phyloP scores from a whole-genome alignment of 2,113 vertebrate genomes.

The pig (Sus scrofa) region DNA sequence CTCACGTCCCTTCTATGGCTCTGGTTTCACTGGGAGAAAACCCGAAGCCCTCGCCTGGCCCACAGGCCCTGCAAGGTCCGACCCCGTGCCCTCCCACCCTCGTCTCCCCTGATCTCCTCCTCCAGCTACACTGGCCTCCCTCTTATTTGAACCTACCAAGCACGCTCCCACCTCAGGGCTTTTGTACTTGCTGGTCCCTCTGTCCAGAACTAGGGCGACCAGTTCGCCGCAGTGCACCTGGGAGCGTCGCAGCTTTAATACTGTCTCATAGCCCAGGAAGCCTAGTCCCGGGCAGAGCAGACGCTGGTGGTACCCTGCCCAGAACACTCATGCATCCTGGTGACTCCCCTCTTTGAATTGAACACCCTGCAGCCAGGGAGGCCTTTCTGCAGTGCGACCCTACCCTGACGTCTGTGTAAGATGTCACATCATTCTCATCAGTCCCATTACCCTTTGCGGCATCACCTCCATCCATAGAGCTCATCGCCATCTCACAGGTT shows the following conservation, averaged over 20 bases:
- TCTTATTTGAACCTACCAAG: not conserved
- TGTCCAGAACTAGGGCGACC: not conserved
- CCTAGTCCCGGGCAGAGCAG: not conserved
- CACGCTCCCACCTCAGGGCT: not conserved
- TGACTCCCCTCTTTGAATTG: fast-evolving
- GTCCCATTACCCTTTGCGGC: not conserved
- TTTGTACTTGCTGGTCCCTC: not conserved
- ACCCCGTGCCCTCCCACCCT: fast-evolving
- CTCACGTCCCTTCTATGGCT: not conserved
- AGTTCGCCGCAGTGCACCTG: not conserved
- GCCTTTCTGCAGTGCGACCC: not conserved
- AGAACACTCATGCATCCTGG: no score
- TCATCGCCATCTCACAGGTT: not conserved
- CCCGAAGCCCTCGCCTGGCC: not conserved
- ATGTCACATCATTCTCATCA: fast-evolving
- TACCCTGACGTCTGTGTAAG: not conserved
- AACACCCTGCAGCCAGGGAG: not conserved
- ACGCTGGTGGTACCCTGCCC: not conserved
- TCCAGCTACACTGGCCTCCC: no score
- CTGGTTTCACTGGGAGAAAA: not conserved
- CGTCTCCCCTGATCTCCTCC: no score
- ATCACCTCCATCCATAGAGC: fast-evolving
- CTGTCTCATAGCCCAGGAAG: not conserved
- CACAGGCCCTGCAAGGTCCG: not conserved
- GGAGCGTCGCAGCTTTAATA: not conserved